phyloP scores from a whole-genome alignment of 2,888 invertebrate species.

The Hypselothyrea guttata region DNA sequence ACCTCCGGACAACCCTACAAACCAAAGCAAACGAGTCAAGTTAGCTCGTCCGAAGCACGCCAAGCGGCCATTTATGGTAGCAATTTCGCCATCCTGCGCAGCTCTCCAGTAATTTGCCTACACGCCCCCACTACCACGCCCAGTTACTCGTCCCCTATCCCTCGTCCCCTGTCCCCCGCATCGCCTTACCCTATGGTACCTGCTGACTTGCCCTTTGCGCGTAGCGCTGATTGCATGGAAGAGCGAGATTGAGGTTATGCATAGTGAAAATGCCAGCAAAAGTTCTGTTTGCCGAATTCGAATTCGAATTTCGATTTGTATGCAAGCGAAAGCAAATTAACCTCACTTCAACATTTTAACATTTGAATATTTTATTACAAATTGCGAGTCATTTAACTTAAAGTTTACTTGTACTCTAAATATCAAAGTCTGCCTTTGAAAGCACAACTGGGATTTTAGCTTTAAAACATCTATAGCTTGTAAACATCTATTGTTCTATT shows the following conservation, averaged over 20 bases:
- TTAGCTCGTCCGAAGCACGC: conserved; percentile 31
- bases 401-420: no score
- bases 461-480: no score
- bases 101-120: conserved; percentile 58
- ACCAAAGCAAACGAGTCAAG: conserved; percentile 1
- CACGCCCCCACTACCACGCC: conserved; percentile 6
- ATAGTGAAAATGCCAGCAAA: not conserved
- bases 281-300: not conserved
- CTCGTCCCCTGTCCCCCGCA: not conserved
- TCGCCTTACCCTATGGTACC: no score
- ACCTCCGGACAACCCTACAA: not conserved
- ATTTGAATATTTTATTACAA: no score
- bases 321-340: conserved; percentile 2
- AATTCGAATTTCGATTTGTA: not conserved
- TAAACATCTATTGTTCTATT: no score
- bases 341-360: not conserved
- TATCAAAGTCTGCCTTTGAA: no score
- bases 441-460: no score
- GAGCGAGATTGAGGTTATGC: conserved; percentile 20
- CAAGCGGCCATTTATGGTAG: conserved; percentile 58
- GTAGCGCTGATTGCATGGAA: conserved; percentile 57
- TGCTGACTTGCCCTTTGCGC: conserved; percentile 25
- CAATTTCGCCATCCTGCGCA: conserved; percentile 63
- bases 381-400: no score
- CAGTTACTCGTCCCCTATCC: not conserved